A percentile compares a stretch with the other conserved stretches of the same genome.
Conservation (phyloP, 2,888 invertebrate genomes). For the Parascotia fuliginaria region DNA sequence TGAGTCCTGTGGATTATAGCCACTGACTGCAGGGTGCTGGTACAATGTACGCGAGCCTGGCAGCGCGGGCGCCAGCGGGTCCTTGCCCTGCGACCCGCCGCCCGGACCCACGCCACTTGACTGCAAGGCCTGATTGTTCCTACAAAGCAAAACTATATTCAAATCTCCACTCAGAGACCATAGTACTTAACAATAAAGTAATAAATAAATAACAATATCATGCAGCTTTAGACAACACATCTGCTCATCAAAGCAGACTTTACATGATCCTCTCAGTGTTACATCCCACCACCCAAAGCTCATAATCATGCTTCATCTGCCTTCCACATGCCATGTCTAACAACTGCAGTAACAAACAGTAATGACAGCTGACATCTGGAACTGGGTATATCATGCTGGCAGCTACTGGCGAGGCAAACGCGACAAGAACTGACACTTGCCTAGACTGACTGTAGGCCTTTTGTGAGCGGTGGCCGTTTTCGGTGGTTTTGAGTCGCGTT, state of each 20-base stretch:
- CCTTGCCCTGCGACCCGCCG: constrained; percentile 76
- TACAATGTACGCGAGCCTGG: constrained; percentile 71
- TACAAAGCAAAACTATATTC: constrained; percentile 45
- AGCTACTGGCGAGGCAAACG: constrained; percentile 92
- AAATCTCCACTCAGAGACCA: neutral
- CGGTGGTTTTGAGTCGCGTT: constrained; percentile 74
- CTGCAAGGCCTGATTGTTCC: constrained; percentile 77
- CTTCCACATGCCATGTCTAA: constrained; percentile 22
- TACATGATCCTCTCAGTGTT: constrained; percentile 9
- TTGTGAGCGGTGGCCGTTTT: constrained; percentile 77
- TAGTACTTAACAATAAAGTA: no score
- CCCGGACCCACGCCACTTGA: constrained; percentile 69
- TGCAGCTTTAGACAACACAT: constrained; percentile 31
- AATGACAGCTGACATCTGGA: constrained; percentile 21
- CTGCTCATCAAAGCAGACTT: neutral
- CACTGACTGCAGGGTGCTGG: constrained; percentile 76
- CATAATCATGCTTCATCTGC: constrained; percentile 51
- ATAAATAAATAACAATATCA: constrained; percentile 12
- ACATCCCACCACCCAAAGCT: constrained; percentile 59
- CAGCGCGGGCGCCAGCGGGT: constrained; percentile 75
- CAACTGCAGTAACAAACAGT: constrained; percentile 27
- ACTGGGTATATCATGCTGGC: constrained; percentile 57
- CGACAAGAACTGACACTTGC: constrained; percentile 75
- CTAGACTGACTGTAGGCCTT: constrained; percentile 71
- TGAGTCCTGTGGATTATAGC: constrained; percentile 78